Percentiles rank a stretch among this genome's conserved stretches.
phyloP scores from a whole-genome alignment of 2,797 vertebrate species.

The Poecilia wingei region DNA sequence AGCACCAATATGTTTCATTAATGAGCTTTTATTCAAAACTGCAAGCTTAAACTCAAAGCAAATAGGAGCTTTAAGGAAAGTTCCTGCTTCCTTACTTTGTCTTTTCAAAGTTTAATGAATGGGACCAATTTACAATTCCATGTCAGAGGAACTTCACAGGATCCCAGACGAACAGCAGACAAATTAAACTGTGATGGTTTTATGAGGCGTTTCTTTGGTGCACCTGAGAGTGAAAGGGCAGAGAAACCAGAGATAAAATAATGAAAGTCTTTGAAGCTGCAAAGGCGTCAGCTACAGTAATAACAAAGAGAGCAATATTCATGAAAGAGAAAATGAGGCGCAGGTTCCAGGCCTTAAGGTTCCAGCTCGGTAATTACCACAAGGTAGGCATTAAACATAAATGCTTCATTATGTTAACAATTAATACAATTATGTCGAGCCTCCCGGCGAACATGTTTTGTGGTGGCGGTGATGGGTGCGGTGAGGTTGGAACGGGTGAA shows the following conservation, averaged over 20 bases:
- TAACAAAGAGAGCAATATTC: slow-evolving; percentile 61
- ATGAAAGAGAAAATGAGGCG: slow-evolving; percentile 42
- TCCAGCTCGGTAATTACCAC: slow-evolving; percentile 75
- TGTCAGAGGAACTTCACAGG: slow-evolving; percentile 43
- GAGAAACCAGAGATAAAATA: slow-evolving; percentile 54
- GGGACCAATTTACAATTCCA: slow-evolving; percentile 30
- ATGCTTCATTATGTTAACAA: slow-evolving; percentile 83
- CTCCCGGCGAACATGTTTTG: slow-evolving; percentile 46
- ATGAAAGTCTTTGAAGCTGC: slow-evolving; percentile 66
- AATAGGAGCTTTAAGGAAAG: slow-evolving; percentile 30
- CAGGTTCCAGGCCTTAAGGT: slow-evolving; percentile 66
- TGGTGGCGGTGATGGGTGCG: slow-evolving; percentile 24
- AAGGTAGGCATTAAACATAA: slow-evolving; percentile 82
- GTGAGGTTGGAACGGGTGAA: background rate
- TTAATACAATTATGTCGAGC: slow-evolving; percentile 80
- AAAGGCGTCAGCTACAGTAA: slow-evolving; percentile 42
- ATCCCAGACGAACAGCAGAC: slow-evolving; percentile 27
- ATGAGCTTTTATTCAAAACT: slow-evolving; percentile 37
- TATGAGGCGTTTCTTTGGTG: slow-evolving; percentile 52
- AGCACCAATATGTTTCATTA: slow-evolving; percentile 6
- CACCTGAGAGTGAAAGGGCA: slow-evolving; percentile 58
- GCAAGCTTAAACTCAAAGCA: slow-evolving; percentile 21
- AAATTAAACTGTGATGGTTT: slow-evolving; percentile 63
- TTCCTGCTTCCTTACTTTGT: slow-evolving; percentile 17
- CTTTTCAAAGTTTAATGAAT: slow-evolving; percentile 44